Evolutionary conservation across 2,888 invertebrate genomes (phyloP), one percentile per base, ranked within the genome.

Genomic region (Mesodorylaimus sp.): DNA sequence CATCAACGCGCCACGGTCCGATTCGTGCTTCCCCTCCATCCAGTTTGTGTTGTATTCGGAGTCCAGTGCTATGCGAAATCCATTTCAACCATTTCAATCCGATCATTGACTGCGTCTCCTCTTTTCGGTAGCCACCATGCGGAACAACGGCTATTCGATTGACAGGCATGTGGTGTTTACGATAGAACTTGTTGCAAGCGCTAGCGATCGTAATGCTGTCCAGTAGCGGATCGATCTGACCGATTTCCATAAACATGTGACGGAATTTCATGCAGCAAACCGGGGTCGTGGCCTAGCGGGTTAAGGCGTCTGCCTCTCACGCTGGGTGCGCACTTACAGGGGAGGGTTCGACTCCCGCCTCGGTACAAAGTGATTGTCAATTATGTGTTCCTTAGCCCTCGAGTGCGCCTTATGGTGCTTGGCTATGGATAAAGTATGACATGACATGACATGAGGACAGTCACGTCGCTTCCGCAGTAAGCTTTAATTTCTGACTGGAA

Each of bases 381-480:
- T n/a, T n/a, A n/a, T n/a, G n/a, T n/a, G n/a, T n/a, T n/a, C n/a
- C n/a, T n/a, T n/a, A n/a, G n/a, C n/a, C n/a, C n/a, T n/a, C n/a
- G n/a, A n/a, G n/a, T n/a, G n/a, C n/a, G n/a, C n/a, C n/a, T n/a
- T n/a, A n/a, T n/a, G n/a, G n/a, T n/a, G n/a, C n/a, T n/a, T n/a
- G n/a, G n/a, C n/a, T n/a, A n/a, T n/a, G n/a, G n/a, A n/a, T n/a
- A n/a, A n/a, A n/a, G n/a, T n/a, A n/a, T n/a, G n/a, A n/a, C n/a
- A n/a, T n/a, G n/a, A n/a, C n/a, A n/a, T n/a, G 42, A 44, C 19
- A 41, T 25, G 21, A 53, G 38, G 29, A 55, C 50, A 2, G 29
- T 10, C 3, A 59, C 56, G 48, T 59, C 58, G 2, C 39, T 46
- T 2, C 23, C 24, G 45, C 58, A 59, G 36, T 57, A 59, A 21